phyloP scores from a whole-genome alignment of 2,888 invertebrate genomes.

The Thelaira solivaga region DNA sequence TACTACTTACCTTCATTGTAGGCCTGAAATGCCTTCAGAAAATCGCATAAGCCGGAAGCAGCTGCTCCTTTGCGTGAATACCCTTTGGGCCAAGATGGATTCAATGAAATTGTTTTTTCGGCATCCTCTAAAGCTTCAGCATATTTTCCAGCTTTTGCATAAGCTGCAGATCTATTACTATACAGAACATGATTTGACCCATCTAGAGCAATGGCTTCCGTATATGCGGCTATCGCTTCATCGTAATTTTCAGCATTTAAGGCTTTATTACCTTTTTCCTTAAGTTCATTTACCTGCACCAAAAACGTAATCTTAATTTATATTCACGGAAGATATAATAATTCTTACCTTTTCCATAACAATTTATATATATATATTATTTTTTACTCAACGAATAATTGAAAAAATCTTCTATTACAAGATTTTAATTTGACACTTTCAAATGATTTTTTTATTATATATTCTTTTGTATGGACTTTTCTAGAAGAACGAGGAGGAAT shows the following conservation, averaged over 20 bases:
- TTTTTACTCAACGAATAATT: not conserved
- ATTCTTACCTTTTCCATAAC: slow-evolving; percentile 67
- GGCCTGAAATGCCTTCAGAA: slow-evolving; percentile 85
- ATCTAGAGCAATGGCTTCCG: slow-evolving; percentile 89
- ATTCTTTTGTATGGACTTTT: slow-evolving; percentile 42
- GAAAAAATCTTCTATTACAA: not conserved
- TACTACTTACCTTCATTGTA: slow-evolving; percentile 82
- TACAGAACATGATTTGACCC: slow-evolving; percentile 90
- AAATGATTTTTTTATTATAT: slow-evolving; percentile 26
- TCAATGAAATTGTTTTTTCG: slow-evolving; percentile 87
- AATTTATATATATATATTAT: not conserved
- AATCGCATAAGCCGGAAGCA: slow-evolving; percentile 84
- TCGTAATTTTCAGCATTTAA: slow-evolving; percentile 86
- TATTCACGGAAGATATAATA: not conserved
- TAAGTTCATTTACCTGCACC: slow-evolving; percentile 90
- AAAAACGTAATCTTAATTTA: slow-evolving; percentile 22
- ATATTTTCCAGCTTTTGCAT: slow-evolving; percentile 88
- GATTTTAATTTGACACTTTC: not conserved
- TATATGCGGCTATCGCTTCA: slow-evolving; percentile 88
- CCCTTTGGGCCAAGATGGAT: slow-evolving; percentile 91
- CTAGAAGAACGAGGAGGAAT: slow-evolving; percentile 47
- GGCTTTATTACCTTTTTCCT: slow-evolving; percentile 92
- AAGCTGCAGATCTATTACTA: slow-evolving; percentile 94
- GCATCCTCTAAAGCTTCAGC: slow-evolving; percentile 89
- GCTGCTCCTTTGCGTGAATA: slow-evolving; percentile 94